Conservation (phyloP, 2,888 invertebrate species). For the Rhogogaster chlorosoma region DNA sequence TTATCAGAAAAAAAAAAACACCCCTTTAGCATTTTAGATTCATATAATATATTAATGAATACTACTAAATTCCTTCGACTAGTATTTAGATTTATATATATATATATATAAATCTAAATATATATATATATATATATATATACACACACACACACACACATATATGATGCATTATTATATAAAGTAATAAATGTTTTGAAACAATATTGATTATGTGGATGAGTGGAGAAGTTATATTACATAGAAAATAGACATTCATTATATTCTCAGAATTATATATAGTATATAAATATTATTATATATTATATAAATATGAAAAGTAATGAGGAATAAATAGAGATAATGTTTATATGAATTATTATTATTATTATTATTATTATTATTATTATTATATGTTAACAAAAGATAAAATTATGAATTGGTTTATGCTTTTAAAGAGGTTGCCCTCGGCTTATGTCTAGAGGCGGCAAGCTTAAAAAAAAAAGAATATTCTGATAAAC, state of each 20-base stretch:
- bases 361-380: constrained; percentile 67
- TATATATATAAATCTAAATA: constrained; percentile 4
- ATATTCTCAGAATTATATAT: constrained; percentile 48
- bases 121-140: not conserved
- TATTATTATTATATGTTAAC: constrained; percentile 73
- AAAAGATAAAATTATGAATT: constrained; percentile 72
- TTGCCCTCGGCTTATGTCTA: constrained; percentile 71
- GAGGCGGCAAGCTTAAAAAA: not conserved
- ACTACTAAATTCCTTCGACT: constrained; percentile 38
- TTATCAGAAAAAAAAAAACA: constrained; percentile 1
- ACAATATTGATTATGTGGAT: constrained; percentile 42
- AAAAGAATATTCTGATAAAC: constrained; percentile 12
- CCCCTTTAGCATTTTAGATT: constrained; percentile 29
- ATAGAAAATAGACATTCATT: constrained; percentile 49
- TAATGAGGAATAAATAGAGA: constrained; percentile 71
- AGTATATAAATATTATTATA: constrained; percentile 55
- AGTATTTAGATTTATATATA: not conserved
- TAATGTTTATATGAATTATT: constrained; percentile 76
- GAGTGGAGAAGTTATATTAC: constrained; percentile 46
- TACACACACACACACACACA: not conserved
- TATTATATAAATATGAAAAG: constrained; percentile 64
- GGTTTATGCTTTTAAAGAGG: constrained; percentile 72
- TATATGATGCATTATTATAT: constrained; percentile 47
- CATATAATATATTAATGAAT: constrained; percentile 41
- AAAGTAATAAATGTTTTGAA: constrained; percentile 47